Base-by-base conservation (phyloP, 2,113 vertebrate genomes). In the Tauraco erythrolophus region DNA sequence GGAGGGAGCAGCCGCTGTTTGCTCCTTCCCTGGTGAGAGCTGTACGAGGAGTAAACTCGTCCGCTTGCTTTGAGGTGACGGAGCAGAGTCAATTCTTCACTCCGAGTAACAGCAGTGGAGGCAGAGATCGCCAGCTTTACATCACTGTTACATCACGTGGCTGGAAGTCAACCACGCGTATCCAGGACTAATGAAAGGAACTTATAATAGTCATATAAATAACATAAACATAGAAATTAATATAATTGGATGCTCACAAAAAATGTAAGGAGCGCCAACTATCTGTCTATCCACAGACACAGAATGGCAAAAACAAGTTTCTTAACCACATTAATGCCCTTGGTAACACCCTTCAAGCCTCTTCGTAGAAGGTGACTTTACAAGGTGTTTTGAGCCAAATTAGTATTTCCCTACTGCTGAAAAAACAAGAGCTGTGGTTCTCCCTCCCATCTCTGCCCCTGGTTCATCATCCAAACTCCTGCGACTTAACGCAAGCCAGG, bases 81-180 rank as follows among this genome's bases (percentile, higher is more conserved):
- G 37, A 84, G 30, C 35, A 33, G 15, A 82, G 37, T 9, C 60
- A 57, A 12, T 61, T 89, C 23, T 70, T 66, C 72, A 53, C 30
- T 50, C 50, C 25, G 24, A 71, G 4, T 16, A 62, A 78, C 0
- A 16, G 56, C 46, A 77, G 14, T 51, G 0, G 1, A 97, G 18
- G 56, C 76, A 92, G 56, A 89, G 35, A 16, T 46, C 22, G 11
- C 31, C 72, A 91, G 37, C 24, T 58, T 81, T 22, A 74, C 10
- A 37, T 22, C 0, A 0, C 27, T 39, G 9, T 54, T 58, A 72
- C 2, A 56, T 7, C 4, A 1, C 6, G 14, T 10, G 66, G 65
- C 35, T 54, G 66, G 6, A 74, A 53, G 22, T 25, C 18, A 8
- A 74, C 39, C 18, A 66, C 25, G 9, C 35, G 19, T 43, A 51